Evolutionary conservation across 64 coral and sea anemone species (phyloP).

Genomic region (Porites australiensis): DNA sequence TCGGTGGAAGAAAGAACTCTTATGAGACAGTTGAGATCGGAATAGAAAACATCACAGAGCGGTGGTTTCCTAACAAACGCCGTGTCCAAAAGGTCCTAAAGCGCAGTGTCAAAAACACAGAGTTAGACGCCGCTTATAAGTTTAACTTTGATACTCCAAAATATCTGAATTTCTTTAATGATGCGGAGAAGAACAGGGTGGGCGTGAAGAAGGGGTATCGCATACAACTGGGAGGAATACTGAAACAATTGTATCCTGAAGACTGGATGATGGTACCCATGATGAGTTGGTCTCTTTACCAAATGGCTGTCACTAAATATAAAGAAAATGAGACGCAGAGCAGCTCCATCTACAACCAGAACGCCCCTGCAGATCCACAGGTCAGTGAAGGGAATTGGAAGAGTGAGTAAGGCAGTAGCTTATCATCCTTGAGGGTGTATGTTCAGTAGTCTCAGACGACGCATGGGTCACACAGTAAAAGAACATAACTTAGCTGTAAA

Average conservation of each 20-base stretch:
- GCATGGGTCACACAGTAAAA: too few species aligned
- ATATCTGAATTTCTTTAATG: slow-evolving; percentile 61
- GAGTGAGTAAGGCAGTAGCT: too few species aligned
- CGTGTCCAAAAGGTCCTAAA: slow-evolving; percentile 60
- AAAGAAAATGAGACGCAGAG: too few species aligned
- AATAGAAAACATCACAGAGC: slow-evolving; percentile 53
- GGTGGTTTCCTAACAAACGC: slow-evolving; percentile 30
- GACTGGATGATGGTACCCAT: too few species aligned
- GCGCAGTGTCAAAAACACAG: slow-evolving; percentile 21
- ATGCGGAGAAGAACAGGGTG: slow-evolving; percentile 20
- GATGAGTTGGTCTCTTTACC: too few species aligned
- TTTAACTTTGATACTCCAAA: slow-evolving; percentile 68
- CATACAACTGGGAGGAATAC: slow-evolving; percentile 41
- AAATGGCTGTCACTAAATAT: too few species aligned
- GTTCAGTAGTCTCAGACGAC: too few species aligned
- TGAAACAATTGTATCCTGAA: slow-evolving; percentile 43
- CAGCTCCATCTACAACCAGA: too few species aligned
- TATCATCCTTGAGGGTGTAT: too few species aligned
- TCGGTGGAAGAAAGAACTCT: slow-evolving; percentile 35
- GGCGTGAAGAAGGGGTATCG: slow-evolving; percentile 55
- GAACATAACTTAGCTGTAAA: too few species aligned
- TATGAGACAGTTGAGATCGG: slow-evolving; percentile 46
- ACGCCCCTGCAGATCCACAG: too few species aligned
- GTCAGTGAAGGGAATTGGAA: too few species aligned
- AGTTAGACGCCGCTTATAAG: slow-evolving; percentile 29